Conservation (phyloP, 2,113 vertebrate species). For the Sporophila hypoxantha region DNA sequence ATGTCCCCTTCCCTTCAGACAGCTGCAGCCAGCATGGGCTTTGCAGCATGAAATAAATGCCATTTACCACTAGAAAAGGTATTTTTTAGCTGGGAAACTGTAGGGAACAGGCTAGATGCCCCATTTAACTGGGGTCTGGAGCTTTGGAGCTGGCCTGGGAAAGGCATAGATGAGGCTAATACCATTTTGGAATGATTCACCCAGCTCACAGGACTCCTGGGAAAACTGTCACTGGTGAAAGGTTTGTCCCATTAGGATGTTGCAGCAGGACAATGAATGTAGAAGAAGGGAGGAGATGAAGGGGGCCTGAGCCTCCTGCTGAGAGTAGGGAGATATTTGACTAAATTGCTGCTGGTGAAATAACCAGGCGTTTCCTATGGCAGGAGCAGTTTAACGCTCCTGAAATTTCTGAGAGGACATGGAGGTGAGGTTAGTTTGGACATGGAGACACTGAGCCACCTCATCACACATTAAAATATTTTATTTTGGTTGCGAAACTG, state of each 20-base stretch:
- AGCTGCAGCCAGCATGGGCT: fast-evolving
- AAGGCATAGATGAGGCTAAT: not conserved
- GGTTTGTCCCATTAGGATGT: not conserved
- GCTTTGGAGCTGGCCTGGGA: not conserved
- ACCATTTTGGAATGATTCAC: not conserved
- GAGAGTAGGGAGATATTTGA: not conserved
- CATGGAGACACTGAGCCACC: not conserved
- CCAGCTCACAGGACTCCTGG: not conserved
- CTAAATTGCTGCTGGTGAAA: not conserved
- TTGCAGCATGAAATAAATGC: not conserved
- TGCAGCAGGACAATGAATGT: not conserved
- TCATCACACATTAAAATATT: constrained; percentile 75
- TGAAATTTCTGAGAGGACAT: fast-evolving
- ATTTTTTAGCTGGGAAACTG: not conserved
- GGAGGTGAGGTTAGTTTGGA: not conserved
- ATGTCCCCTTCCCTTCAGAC: fast-evolving
- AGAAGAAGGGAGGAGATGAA: not conserved
- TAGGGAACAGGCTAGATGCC: not conserved
- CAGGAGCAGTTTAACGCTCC: fast-evolving
- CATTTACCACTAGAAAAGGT: not conserved
- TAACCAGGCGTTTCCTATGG: not conserved
- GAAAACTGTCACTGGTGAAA: not conserved
- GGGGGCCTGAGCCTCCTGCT: not conserved
- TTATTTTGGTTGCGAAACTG: constrained; percentile 74
- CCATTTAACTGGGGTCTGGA: not conserved